A percentile compares a stretch with the other conserved stretches of the same genome.
Evolutionary conservation across 1,140 invertebrate genomes (phyloP).

Genomic region (Vanessa tameamea): DNA sequence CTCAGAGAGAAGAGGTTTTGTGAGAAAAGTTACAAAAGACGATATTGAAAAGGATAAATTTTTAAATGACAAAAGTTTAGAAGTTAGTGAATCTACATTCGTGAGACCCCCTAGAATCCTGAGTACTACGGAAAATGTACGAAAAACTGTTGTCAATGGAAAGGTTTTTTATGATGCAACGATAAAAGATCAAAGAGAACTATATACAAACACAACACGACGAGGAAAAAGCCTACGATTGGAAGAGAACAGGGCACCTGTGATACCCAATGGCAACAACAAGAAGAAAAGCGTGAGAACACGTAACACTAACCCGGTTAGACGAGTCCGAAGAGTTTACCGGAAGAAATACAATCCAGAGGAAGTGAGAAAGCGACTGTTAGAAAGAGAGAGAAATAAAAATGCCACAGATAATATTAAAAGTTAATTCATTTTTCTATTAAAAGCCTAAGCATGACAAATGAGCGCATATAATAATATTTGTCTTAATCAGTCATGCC

Average conservation of each 20-base stretch:
- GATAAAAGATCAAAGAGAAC: slow-evolving; percentile 65
- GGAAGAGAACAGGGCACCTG: slow-evolving; percentile 54
- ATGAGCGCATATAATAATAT: not conserved
- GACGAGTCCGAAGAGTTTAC: slow-evolving; percentile 68
- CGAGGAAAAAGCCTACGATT: slow-evolving; percentile 59
- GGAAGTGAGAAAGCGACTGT: slow-evolving; percentile 71
- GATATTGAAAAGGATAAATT: slow-evolving; percentile 66
- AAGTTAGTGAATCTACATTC: slow-evolving; percentile 73
- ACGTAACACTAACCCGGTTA: slow-evolving; percentile 68
- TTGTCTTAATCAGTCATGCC: too few relatives aligned
- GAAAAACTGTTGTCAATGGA: slow-evolving; percentile 70
- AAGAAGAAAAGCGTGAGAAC: slow-evolving; percentile 66
- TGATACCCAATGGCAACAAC: slow-evolving; percentile 49
- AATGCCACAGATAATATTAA: slow-evolving; percentile 35
- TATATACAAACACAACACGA: slow-evolving; percentile 55
- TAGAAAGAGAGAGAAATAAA: slow-evolving; percentile 69
- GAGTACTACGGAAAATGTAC: slow-evolving; percentile 68
- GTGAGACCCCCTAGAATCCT: slow-evolving; percentile 69
- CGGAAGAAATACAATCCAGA: slow-evolving; percentile 74
- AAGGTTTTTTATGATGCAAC: slow-evolving; percentile 74
- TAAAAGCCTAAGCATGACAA: not conserved
- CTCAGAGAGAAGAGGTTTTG: slow-evolving; percentile 59
- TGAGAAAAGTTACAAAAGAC: slow-evolving; percentile 71
- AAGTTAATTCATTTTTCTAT: slow-evolving; percentile 18
- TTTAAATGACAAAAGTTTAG: slow-evolving; percentile 64